Evolutionary conservation across 2,113 vertebrate species (phyloP).

Genomic region (Melanerpes aurifrons): DNA sequence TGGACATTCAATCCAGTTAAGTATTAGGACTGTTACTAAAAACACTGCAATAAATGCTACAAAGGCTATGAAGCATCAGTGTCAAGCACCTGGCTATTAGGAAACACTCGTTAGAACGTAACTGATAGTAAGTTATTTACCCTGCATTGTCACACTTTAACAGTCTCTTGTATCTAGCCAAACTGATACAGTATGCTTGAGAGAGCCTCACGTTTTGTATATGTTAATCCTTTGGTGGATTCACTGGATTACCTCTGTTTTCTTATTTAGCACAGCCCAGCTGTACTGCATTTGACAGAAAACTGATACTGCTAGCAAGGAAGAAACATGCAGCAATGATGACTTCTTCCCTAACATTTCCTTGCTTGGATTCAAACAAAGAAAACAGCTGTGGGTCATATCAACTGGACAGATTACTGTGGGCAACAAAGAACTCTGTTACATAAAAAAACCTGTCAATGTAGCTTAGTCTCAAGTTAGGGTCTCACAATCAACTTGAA

Average conservation of each 20-base stretch:
- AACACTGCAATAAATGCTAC: neutral
- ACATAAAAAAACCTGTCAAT: neutral
- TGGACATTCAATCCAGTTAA: neutral
- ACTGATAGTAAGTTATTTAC: slow-evolving; percentile 47
- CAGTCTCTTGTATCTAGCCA: slow-evolving; percentile 8
- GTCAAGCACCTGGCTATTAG: neutral
- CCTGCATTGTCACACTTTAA: slow-evolving; percentile 32
- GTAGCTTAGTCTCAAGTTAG: slow-evolving; percentile 12
- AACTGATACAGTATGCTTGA: neutral
- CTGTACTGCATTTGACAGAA: slow-evolving; percentile 11
- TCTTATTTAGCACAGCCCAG: slow-evolving; percentile 1
- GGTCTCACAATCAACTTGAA: neutral
- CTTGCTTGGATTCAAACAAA: neutral
- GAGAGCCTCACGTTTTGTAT: slow-evolving; percentile 33
- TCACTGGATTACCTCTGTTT: slow-evolving; percentile 56
- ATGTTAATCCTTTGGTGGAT: slow-evolving; percentile 32
- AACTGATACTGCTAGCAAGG: neutral
- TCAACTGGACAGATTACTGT: neutral
- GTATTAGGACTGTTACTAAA: slow-evolving; percentile 42
- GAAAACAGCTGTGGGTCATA: neutral
- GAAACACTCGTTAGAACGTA: slow-evolving; percentile 35
- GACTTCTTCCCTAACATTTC: neutral
- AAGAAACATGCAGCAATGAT: neutral
- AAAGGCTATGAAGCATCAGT: neutral
- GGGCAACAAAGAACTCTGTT: neutral